Conservation (phyloP, 2,797 vertebrate species). For the Micropoecilia bifurca region DNA sequence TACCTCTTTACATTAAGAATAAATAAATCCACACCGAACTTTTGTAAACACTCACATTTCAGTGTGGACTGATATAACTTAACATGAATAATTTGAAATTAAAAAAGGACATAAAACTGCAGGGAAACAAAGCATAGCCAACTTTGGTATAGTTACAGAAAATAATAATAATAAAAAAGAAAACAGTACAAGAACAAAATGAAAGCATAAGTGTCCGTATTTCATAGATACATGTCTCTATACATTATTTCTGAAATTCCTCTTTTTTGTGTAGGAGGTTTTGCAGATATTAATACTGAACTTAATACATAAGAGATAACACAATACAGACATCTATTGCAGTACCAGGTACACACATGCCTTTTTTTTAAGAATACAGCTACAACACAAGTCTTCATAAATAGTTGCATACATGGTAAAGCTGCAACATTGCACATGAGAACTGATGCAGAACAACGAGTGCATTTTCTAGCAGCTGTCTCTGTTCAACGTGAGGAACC, state of each 20-base stretch:
- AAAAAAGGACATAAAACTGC: slow-evolving; percentile 54
- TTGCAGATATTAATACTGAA: slow-evolving; percentile 81
- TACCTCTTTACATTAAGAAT: slow-evolving; percentile 74
- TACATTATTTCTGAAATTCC: slow-evolving; percentile 69
- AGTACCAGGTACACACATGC: slow-evolving; percentile 93
- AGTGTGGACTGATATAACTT: slow-evolving; percentile 76
- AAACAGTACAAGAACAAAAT: slow-evolving; percentile 60
- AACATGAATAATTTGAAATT: slow-evolving; percentile 64
- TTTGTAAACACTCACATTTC: slow-evolving; percentile 73
- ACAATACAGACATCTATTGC: slow-evolving; percentile 86
- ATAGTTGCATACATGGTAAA: slow-evolving; percentile 99
- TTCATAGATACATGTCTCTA: slow-evolving; percentile 78
- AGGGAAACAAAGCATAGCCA: slow-evolving; percentile 68
- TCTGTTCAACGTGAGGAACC: slow-evolving; percentile 54
- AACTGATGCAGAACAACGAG: slow-evolving; percentile 87
- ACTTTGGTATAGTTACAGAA: slow-evolving; percentile 84
- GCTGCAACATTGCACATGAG: slow-evolving; percentile 98
- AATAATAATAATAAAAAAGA: slow-evolving; percentile 61
- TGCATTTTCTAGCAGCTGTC: slow-evolving; percentile 87
- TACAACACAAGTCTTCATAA: slow-evolving; percentile 98
- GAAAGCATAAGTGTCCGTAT: slow-evolving; percentile 77
- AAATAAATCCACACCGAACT: slow-evolving; percentile 80
- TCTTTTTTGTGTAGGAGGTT: slow-evolving; percentile 34
- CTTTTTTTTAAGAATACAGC: slow-evolving; percentile 93
- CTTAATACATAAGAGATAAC: slow-evolving; percentile 83